A percentile compares a stretch with the other conserved stretches of the same genome.
Evolutionary conservation across 2,113 vertebrate species (phyloP).

Genomic region (Tringa solitaria): DNA sequence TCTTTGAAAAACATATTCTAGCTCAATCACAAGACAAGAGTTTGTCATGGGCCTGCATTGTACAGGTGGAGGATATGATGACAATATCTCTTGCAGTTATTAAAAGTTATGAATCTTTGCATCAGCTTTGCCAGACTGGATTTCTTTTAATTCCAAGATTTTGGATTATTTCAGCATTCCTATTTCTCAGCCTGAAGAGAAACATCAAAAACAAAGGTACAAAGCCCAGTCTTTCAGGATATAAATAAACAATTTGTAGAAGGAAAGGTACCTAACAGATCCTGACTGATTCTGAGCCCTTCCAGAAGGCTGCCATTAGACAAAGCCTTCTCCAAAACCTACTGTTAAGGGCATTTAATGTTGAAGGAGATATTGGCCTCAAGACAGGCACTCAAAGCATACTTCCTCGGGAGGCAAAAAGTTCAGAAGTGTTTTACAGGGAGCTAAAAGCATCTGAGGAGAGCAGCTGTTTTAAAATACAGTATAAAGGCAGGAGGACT

Average conservation of each 20-base stretch:
- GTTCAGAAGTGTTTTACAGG: not conserved
- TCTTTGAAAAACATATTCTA: not conserved
- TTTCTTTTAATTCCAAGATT: not conserved
- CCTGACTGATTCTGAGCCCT: not conserved
- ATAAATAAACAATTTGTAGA: not conserved
- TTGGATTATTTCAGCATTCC: not conserved
- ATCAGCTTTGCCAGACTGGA: not conserved
- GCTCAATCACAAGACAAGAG: not conserved
- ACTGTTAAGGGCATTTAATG: not conserved
- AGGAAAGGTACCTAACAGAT: not conserved
- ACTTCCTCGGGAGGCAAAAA: not conserved
- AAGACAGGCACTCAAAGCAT: not conserved
- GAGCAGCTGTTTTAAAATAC: not conserved
- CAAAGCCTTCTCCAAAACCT: not conserved
- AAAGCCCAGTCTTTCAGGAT: not conserved
- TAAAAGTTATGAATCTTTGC: not conserved
- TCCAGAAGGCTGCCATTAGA: not conserved
- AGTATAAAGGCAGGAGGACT: not conserved
- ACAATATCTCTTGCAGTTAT: not conserved
- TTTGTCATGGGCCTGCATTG: not conserved
- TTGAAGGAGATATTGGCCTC: not conserved
- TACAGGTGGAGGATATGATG: not conserved
- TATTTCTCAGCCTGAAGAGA: not conserved
- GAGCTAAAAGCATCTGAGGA: not conserved
- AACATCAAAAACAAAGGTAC: not conserved